Percentiles rank a stretch among this genome's conserved stretches.
These are phyloP conservation scores for Solenopsis invicta DNA, from an alignment of 1,140 invertebrate genomes.

Conservation along the genomic window DNA sequence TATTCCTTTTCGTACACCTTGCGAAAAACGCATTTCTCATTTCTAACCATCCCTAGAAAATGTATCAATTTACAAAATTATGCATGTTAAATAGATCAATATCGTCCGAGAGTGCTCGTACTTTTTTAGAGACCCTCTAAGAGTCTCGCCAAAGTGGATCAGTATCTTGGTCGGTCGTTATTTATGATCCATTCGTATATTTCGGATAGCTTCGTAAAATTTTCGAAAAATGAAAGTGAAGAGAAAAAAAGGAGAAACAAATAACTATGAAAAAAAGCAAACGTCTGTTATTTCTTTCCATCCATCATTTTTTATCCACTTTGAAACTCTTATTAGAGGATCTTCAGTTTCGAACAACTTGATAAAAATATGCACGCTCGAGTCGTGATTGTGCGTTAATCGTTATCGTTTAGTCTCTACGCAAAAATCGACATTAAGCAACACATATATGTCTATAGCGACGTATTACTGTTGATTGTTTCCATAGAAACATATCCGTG, in stretches of 20 bases:
- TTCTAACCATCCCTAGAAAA: background rate
- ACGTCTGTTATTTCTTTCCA: no score
- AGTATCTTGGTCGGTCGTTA: no score
- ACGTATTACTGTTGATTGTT: conserved; percentile 47
- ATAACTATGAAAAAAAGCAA: no score
- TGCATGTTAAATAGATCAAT: background rate
- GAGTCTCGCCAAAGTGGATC: no score
- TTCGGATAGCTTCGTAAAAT: no score
- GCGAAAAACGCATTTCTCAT: background rate
- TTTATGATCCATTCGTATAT: no score
- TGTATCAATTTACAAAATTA: background rate
- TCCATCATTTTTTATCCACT: no score
- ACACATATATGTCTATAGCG: conserved; percentile 50
- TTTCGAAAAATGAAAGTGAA: no score
- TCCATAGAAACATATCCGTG: conserved; percentile 59
- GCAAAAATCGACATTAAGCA: background rate
- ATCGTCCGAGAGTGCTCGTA: background rate
- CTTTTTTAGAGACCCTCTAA: background rate
- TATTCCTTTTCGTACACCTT: background rate
- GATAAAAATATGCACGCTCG: background rate
- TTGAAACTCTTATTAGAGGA: no score
- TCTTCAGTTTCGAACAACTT: background rate
- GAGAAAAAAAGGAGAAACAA: no score
- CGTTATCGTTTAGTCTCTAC: background rate
- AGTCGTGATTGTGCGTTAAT: no score